A percentile compares a stretch with the other conserved stretches of the same genome.
Evolutionary conservation across 2,888 invertebrate genomes (phyloP).

Genomic region (Melieria picta): DNA sequence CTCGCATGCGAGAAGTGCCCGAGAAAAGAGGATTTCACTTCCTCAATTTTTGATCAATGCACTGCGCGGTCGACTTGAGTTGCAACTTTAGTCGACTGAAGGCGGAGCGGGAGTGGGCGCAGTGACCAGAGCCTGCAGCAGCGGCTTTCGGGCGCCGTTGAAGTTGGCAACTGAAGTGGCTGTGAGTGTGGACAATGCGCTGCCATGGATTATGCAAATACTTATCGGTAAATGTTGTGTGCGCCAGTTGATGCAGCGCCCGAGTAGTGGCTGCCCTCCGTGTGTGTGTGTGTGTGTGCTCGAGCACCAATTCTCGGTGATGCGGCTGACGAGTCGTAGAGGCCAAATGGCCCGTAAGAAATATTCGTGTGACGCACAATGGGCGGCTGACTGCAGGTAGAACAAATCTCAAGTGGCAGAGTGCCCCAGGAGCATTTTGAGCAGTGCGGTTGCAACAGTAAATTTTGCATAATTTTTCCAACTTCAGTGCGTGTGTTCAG

Average conservation of each 20-base stretch:
- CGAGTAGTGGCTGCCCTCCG: background rate
- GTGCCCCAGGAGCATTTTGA: too few relatives aligned
- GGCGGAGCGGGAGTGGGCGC: background rate
- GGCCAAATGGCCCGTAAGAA: too few relatives aligned
- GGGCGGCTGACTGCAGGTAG: too few relatives aligned
- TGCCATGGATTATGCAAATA: conserved; percentile 36
- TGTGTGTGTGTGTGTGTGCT: background rate
- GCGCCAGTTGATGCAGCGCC: background rate
- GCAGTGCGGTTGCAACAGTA: too few relatives aligned
- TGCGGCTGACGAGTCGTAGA: background rate
- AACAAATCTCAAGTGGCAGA: too few relatives aligned
- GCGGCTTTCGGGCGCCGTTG: too few relatives aligned
- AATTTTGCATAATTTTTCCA: too few relatives aligned
- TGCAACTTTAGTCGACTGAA: conserved; percentile 2
- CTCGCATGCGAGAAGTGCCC: conserved; percentile 32
- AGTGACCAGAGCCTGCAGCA: background rate
- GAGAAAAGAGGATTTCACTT: conserved; percentile 41
- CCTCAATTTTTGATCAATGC: conserved; percentile 47
- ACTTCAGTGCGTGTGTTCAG: too few relatives aligned
- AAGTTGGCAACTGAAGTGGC: too few relatives aligned
- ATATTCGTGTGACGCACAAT: background rate
- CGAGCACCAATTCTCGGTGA: background rate
- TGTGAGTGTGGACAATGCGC: conserved; percentile 24
- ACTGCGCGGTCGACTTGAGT: conserved; percentile 15
- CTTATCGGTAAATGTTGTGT: background rate